A percentile compares a stretch with the other conserved stretches of the same genome.
These are phyloP conservation scores for Scaptomyza cyrtandrae DNA, from an alignment of 2,888 invertebrate genomes.

Conservation along the genomic window DNA sequence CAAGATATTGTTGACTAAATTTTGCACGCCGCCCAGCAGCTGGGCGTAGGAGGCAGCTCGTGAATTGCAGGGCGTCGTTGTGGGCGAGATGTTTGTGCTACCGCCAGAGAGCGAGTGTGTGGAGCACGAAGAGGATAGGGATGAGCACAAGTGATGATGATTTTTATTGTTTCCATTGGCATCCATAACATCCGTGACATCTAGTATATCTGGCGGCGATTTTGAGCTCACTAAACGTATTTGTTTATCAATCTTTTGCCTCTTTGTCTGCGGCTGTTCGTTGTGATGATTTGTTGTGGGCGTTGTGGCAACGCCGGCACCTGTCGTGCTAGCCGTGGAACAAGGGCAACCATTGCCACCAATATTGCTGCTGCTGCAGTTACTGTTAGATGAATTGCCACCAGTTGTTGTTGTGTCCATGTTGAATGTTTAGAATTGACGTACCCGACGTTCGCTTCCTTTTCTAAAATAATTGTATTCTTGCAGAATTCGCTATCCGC, in stretches of 20 bases:
- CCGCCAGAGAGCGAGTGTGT: constrained; percentile 76
- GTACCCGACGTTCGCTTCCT: constrained; percentile 68
- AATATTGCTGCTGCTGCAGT: constrained; percentile 25
- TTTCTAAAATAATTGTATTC: constrained; percentile 8
- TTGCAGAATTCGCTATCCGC: constrained; percentile 15
- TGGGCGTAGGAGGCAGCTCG: constrained; percentile 78
- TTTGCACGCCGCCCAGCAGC: constrained; percentile 75
- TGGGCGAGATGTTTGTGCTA: constrained; percentile 75
- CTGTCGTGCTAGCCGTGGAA: constrained; percentile 12
- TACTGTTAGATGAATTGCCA: constrained; percentile 32
- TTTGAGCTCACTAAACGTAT: constrained; percentile 56
- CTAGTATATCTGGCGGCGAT: constrained; percentile 72
- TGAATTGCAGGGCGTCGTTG: constrained; percentile 78
- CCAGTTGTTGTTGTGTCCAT: constrained; percentile 57
- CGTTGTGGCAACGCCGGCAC: constrained; percentile 13
- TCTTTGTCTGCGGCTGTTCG: constrained; percentile 94
- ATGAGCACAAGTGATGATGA: constrained; percentile 73
- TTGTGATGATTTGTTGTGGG: constrained; percentile 81
- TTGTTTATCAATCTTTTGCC: constrained; percentile 88
- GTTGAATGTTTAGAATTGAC: constrained; percentile 49
- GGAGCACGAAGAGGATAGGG: constrained; percentile 78
- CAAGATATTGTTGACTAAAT: constrained; percentile 70
- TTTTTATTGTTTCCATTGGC: constrained; percentile 70
- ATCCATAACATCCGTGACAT: constrained; percentile 54
- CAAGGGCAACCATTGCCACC: constrained; percentile 51